These are phyloP conservation scores for Ostrea edulis DNA, from an alignment of 1,140 invertebrate genomes.

Conservation along the genomic window DNA sequence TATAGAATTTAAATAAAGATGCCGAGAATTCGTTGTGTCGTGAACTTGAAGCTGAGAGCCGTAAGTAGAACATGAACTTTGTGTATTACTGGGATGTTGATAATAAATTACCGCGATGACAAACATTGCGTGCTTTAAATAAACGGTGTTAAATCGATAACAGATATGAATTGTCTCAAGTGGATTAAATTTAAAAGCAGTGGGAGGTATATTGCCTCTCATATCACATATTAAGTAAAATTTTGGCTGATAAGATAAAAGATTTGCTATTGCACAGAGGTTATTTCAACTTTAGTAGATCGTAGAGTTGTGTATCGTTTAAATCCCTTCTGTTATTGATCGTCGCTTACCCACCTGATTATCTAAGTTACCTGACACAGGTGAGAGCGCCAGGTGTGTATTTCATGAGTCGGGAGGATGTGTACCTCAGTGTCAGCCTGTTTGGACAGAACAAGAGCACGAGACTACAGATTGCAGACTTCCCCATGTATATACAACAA, in stretches of 20 bases:
- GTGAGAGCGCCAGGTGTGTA: constrained; percentile 16
- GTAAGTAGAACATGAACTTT: background rate
- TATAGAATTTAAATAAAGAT: background rate
- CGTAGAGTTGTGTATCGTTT: background rate
- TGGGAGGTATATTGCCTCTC: too few relatives aligned
- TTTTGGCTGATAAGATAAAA: too few relatives aligned
- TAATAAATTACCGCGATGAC: background rate
- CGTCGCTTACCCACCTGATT: background rate
- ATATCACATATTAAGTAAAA: too few relatives aligned
- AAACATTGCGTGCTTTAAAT: background rate
- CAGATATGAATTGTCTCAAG: background rate
- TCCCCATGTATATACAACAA: background rate
- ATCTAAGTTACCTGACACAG: background rate
- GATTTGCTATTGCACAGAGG: too few relatives aligned
- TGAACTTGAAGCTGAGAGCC: background rate
- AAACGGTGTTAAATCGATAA: background rate
- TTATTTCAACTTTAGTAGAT: too few relatives aligned
- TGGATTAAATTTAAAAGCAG: background rate
- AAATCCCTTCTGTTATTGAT: background rate
- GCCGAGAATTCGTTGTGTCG: background rate
- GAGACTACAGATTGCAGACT: background rate
- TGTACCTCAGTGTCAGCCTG: constrained; percentile 1
- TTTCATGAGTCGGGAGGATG: constrained; percentile 20
- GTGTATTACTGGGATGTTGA: background rate
- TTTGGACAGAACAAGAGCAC: constrained; percentile 28